These are phyloP conservation scores for Atractosteus spatula DNA, from an alignment of 2,113 vertebrate species.

Conservation along the genomic window DNA sequence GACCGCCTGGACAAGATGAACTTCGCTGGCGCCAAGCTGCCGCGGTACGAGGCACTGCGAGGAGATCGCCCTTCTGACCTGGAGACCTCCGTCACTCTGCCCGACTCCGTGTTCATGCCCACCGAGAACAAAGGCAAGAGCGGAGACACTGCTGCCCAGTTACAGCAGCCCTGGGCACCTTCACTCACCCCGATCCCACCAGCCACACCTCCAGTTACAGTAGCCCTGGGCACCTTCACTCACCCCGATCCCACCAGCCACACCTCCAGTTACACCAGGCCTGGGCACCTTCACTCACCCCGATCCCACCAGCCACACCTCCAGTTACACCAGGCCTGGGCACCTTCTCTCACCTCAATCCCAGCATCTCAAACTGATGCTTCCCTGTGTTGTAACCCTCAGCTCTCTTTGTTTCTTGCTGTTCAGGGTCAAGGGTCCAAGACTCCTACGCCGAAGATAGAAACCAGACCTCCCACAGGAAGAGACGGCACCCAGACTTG, in stretches of 20 bases:
- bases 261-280: too few species aligned
- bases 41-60: slow-evolving; percentile 76
- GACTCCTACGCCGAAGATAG: slow-evolving; percentile 24
- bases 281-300: too few species aligned
- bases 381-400: too few species aligned
- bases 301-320: too few species aligned
- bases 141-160: neutral
- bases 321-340: too few species aligned
- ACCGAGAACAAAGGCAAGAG: slow-evolving; percentile 57
- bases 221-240: too few species aligned
- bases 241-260: too few species aligned
- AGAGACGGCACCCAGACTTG: slow-evolving; percentile 69
- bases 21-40: slow-evolving; percentile 78
- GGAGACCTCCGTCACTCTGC: slow-evolving; percentile 83
- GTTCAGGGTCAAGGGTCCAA: slow-evolving; percentile 45
- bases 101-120: slow-evolving; percentile 74
- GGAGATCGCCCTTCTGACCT: slow-evolving; percentile 78
- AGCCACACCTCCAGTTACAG: too few species aligned
- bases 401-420: slow-evolving; percentile 36
- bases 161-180: too few species aligned
- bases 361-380: too few species aligned
- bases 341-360: too few species aligned
- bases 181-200: too few species aligned
- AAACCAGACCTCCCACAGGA: slow-evolving; percentile 62
- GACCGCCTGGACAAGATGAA: slow-evolving; percentile 87